A percentile compares a stretch with the other conserved stretches of the same genome.
Conservation (phyloP, 2,113 vertebrate genomes). For the Nycticorax nycticorax region DNA sequence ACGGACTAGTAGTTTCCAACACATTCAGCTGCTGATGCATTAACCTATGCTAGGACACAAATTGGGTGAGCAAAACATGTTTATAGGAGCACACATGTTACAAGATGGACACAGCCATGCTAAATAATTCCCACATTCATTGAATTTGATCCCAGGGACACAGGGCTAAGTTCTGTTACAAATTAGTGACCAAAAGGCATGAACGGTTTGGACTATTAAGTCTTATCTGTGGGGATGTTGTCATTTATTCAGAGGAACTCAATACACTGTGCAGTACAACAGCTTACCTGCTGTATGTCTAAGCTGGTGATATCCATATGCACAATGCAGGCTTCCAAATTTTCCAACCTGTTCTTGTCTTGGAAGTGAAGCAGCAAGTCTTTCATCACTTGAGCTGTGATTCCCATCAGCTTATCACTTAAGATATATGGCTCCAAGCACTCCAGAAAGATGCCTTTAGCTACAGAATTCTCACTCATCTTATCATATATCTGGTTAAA, state of each 20-base stretch:
- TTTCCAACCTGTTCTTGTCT: slow-evolving; percentile 91
- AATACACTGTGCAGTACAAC: background rate
- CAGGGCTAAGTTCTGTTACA: background rate
- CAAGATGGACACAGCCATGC: background rate
- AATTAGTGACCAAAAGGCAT: background rate
- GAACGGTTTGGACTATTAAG: background rate
- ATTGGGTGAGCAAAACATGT: background rate
- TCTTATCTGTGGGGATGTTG: background rate
- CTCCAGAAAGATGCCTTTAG: slow-evolving; percentile 93
- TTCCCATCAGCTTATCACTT: slow-evolving; percentile 87
- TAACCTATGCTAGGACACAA: background rate
- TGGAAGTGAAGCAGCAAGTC: slow-evolving; percentile 95
- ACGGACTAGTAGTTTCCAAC: background rate
- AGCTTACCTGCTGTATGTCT: slow-evolving; percentile 92
- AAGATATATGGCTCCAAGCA: slow-evolving; percentile 92
- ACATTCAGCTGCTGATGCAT: background rate
- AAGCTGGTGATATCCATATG: slow-evolving; percentile 97
- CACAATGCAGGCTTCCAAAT: slow-evolving; percentile 93
- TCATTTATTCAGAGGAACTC: background rate
- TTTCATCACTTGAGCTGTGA: slow-evolving; percentile 92
- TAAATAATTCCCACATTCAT: background rate
- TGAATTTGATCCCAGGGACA: background rate
- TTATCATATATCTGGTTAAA: slow-evolving; percentile 91
- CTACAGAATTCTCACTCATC: slow-evolving; percentile 90
- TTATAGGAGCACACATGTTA: background rate